Percentiles rank a stretch among this genome's conserved stretches.
Conservation (phyloP, 2,888 invertebrate species). For the Dinocampus coccinellae region DNA sequence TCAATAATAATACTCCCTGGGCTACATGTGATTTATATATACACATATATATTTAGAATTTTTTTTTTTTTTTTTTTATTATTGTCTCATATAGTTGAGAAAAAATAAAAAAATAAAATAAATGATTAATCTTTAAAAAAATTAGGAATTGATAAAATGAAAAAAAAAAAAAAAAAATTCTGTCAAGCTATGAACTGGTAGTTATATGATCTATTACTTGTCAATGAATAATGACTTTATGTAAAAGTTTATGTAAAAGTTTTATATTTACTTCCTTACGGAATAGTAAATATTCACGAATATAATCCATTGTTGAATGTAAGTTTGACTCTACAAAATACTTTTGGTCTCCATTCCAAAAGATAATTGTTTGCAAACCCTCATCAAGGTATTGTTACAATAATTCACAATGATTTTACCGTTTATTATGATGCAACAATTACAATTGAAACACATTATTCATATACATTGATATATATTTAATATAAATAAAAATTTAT, state of each 20-base stretch:
- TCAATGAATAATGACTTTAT: no score
- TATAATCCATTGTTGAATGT: neutral
- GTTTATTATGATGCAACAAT: no score
- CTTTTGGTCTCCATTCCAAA: constrained; percentile 27
- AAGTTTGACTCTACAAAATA: constrained; percentile 1
- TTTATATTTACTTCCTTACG: neutral
- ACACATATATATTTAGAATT: neutral
- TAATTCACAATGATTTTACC: constrained; percentile 8
- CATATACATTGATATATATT: no score
- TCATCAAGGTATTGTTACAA: constrained; percentile 30
- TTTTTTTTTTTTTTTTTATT: neutral
- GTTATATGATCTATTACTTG: no score
- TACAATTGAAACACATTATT: no score
- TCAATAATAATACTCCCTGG: neutral
- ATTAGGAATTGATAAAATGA: no score
- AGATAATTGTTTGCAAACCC: constrained; percentile 28
- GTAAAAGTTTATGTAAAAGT: constrained; percentile 7
- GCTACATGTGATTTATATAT: neutral
- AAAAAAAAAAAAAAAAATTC: no score
- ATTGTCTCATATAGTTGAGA: no score
- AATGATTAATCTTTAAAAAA: no score
- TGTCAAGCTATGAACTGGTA: no score
- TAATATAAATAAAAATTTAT: no score
- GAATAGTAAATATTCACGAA: neutral
- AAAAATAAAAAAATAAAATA: no score